Evolutionary conservation across 2,797 vertebrate species (phyloP).

Genomic region (Salmo trutta): DNA sequence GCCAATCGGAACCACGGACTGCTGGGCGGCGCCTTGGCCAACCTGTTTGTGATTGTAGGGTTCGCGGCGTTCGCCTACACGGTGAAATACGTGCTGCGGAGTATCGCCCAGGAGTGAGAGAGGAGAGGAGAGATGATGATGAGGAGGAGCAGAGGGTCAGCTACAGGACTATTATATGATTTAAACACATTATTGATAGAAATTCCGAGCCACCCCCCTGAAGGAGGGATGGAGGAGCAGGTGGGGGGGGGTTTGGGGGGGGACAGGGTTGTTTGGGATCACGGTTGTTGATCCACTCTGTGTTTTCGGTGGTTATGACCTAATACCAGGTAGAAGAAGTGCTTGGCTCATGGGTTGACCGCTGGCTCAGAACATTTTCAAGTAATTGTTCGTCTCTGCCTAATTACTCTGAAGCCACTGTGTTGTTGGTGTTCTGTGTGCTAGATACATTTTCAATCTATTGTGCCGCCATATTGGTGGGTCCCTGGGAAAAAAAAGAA

Average conservation of each 20-base stretch:
- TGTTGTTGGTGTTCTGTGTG: not conserved
- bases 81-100: slow-evolving; percentile 94
- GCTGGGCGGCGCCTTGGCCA: slow-evolving; percentile 90
- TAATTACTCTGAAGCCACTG: not conserved
- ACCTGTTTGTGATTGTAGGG: slow-evolving; percentile 96
- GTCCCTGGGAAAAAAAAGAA: not conserved
- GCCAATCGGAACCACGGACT: slow-evolving; percentile 96
- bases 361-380: not conserved
- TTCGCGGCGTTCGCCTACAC: slow-evolving; percentile 97
- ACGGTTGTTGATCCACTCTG: slow-evolving; percentile 58
- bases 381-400: not conserved
- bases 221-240: slow-evolving; percentile 51
- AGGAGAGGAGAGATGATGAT: slow-evolving; percentile 8
- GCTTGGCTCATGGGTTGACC: slow-evolving; percentile 78
- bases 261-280: slow-evolving; percentile 50
- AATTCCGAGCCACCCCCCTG: slow-evolving; percentile 52
- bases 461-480: not conserved
- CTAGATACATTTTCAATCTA: not conserved
- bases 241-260: slow-evolving; percentile 52
- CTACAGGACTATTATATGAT: slow-evolving; percentile 51
- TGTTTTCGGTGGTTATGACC: slow-evolving; percentile 65
- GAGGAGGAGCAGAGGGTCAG: slow-evolving; percentile 32
- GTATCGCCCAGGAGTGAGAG: slow-evolving; percentile 95
- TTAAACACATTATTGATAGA: slow-evolving; percentile 47
- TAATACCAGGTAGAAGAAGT: slow-evolving; percentile 45